phyloP scores from a whole-genome alignment of 2,113 vertebrate genomes.

The Lepisosteus osseus region DNA sequence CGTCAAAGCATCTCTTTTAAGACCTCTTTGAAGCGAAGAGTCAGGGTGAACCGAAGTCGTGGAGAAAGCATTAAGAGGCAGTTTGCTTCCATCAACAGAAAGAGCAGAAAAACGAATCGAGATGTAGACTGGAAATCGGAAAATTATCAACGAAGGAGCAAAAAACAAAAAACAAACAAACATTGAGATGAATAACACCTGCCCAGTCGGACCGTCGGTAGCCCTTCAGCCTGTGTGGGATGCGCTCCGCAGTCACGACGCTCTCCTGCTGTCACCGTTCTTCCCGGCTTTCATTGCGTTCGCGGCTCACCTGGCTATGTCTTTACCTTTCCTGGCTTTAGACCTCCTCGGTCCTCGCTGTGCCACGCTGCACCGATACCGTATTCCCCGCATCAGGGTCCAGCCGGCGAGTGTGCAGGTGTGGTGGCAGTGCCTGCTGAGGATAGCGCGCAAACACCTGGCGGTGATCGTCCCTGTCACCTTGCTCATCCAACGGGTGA shows the following conservation, averaged over 20 bases:
- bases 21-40: no score
- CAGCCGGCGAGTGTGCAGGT: constrained; percentile 14
- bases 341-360: constrained; percentile 43
- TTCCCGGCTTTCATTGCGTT: constrained; percentile 48
- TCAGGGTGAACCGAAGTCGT: no score
- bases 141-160: no score
- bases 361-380: constrained; percentile 40
- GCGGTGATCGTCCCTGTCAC: constrained; percentile 45
- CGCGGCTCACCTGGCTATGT: constrained; percentile 48
- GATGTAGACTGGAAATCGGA: no score
- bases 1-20: no score
- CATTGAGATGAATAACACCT: no score
- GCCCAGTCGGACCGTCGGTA: no score
- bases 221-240: constrained; percentile 60
- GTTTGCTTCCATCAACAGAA: no score
- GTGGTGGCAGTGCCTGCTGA: constrained; percentile 47
- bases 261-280: constrained; percentile 37
- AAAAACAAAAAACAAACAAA: no score
- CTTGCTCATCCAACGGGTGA: constrained; percentile 35
- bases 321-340: constrained; percentile 54
- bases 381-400: constrained; percentile 28
- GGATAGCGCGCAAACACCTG: constrained; percentile 44
- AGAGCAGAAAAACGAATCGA: no score
- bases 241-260: constrained; percentile 23
- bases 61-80: no score